Conservation (phyloP, 2,888 invertebrate genomes). For the Orthosia cruda region DNA sequence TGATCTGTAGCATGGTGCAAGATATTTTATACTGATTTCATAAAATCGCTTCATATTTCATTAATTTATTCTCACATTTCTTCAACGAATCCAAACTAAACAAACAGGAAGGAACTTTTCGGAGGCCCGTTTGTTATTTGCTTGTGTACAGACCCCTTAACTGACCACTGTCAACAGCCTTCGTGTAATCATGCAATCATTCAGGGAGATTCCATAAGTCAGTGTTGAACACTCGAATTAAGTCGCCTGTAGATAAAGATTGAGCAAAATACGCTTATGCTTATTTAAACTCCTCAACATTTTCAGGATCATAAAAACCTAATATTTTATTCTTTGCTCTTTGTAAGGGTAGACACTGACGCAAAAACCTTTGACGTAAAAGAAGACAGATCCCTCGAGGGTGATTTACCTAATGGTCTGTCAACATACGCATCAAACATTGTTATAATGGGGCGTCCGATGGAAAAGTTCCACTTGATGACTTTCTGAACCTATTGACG, state of each 20-base stretch:
- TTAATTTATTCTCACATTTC: not conserved
- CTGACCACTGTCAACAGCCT: not conserved
- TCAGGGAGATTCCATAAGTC: too few species aligned
- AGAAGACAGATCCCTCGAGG: conserved; percentile 65
- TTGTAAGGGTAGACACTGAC: conserved; percentile 1
- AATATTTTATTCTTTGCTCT: conserved; percentile 38
- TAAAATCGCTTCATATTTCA: not conserved
- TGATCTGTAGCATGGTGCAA: not conserved
- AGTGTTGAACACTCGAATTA: not conserved
- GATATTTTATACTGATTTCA: too few species aligned
- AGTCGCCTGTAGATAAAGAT: not conserved
- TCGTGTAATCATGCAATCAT: too few species aligned
- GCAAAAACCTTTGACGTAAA: conserved; percentile 46
- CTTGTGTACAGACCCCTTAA: not conserved
- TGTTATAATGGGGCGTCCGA: conserved; percentile 12
- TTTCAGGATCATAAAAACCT: not conserved
- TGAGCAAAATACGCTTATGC: conserved; percentile 12
- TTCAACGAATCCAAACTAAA: not conserved
- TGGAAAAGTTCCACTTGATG: conserved; percentile 28
- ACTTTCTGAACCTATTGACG: conserved; percentile 11
- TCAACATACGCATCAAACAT: conserved; percentile 41
- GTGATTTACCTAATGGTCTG: conserved; percentile 66
- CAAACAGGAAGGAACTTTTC: too few species aligned
- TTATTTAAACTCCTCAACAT: not conserved
- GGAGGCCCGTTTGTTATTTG: not conserved